A percentile compares a stretch with the other conserved stretches of the same genome.
Conservation (phyloP, 2,113 vertebrate genomes). For the Alethe castanea region DNA sequence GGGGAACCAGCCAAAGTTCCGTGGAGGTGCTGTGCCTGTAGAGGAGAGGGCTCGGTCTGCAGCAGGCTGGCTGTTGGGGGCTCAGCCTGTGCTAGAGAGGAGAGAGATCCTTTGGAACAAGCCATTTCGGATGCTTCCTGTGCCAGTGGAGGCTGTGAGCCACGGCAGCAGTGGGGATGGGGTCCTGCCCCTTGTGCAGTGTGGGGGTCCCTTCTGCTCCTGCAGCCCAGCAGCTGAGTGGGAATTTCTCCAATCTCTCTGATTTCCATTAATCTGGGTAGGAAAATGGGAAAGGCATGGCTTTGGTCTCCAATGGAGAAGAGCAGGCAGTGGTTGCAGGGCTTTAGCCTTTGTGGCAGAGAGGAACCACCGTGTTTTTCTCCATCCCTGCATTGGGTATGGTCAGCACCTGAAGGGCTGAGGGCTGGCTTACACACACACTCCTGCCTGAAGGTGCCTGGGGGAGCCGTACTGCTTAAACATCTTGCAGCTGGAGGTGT, state of each 20-base stretch:
- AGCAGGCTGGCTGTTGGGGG: background rate
- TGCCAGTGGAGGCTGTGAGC: background rate
- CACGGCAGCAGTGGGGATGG: background rate
- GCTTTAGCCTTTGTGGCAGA: background rate
- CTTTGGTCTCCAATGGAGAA: background rate
- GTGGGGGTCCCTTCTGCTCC: background rate
- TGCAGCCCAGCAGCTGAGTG: background rate
- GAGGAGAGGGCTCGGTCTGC: background rate
- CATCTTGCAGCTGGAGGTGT: background rate
- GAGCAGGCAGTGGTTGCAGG: background rate
- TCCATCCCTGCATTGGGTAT: background rate
- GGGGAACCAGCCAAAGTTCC: background rate
- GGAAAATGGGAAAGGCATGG: background rate
- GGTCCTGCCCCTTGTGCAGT: background rate
- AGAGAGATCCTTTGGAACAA: rapidly evolving
- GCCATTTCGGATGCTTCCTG: rapidly evolving
- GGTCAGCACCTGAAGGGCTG: background rate
- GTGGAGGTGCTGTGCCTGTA: background rate
- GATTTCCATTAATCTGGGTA: background rate
- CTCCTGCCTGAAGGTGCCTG: background rate
- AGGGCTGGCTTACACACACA: background rate
- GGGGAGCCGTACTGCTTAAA: background rate
- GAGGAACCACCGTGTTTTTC: background rate
- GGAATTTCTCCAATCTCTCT: background rate
- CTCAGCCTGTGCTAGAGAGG: background rate